Evolutionary conservation across 2,888 invertebrate genomes (phyloP).

Genomic region (Steinernema hermaphroditum): DNA sequence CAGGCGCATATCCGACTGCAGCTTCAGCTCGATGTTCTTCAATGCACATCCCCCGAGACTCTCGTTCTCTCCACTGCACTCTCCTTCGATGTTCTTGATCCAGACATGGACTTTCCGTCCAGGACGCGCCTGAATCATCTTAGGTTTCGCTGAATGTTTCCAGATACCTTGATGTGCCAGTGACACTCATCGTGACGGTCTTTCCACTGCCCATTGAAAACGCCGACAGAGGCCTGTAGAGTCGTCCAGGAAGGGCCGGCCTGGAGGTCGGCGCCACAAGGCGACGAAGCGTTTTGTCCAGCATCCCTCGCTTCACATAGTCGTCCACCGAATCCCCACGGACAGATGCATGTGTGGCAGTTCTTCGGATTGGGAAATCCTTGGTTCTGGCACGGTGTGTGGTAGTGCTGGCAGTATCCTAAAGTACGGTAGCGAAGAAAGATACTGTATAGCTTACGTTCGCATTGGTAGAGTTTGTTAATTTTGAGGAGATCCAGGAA

Average conservation of each 20-base stretch:
- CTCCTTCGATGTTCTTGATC: not conserved
- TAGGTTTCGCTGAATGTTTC: too few species aligned
- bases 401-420: not conserved
- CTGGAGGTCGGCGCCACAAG: not conserved
- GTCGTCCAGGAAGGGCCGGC: not conserved
- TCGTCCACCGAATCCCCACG: not conserved
- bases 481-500: not conserved
- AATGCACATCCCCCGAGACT: not conserved
- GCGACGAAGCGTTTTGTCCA: not conserved
- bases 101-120: not conserved
- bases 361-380: not conserved
- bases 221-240: not conserved
- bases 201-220: not conserved
- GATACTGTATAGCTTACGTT: not conserved
- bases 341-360: slow-evolving; percentile 5
- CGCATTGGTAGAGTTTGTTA: not conserved
- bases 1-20: not conserved
- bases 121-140: not conserved
- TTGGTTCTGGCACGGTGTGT: not conserved
- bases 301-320: not conserved
- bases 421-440: too few species aligned
- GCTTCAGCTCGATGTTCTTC: not conserved
- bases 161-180: slow-evolving; percentile 15
- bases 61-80: too few species aligned
- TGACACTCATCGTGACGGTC: not conserved